Conservation (phyloP, 2,113 vertebrate genomes). For the Gadus chalcogrammus region DNA sequence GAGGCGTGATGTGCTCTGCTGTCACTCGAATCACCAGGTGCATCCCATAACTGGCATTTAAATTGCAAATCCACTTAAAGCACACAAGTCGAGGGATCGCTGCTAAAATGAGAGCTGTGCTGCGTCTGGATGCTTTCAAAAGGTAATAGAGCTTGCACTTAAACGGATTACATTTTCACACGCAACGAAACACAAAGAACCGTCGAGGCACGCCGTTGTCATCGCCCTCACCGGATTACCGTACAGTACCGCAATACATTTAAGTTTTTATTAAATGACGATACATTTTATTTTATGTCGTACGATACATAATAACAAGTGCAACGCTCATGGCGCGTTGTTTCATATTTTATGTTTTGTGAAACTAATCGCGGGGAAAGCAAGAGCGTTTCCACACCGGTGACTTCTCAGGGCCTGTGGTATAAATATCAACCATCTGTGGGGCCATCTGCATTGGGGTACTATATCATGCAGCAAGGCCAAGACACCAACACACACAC, state of each 20-base stretch:
- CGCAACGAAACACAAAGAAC: slow-evolving; percentile 15
- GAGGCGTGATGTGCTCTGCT: not conserved
- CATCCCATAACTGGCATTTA: slow-evolving; percentile 40
- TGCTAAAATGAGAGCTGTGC: slow-evolving; percentile 64
- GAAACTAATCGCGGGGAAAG: slow-evolving; percentile 65
- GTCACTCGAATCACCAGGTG: slow-evolving; percentile 27
- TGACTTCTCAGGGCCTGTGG: slow-evolving; percentile 68
- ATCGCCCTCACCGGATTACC: slow-evolving; percentile 4
- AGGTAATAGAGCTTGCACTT: slow-evolving; percentile 66
- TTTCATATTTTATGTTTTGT: slow-evolving; percentile 49
- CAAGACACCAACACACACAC: slow-evolving; percentile 58
- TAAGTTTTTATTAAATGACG: slow-evolving; percentile 9
- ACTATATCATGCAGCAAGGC: slow-evolving; percentile 69
- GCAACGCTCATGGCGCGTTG: not conserved
- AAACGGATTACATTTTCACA: slow-evolving; percentile 62
- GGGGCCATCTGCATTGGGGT: slow-evolving; percentile 75
- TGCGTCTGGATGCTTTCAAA: slow-evolving; percentile 48
- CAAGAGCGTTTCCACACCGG: slow-evolving; percentile 60
- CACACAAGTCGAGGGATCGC: slow-evolving; percentile 44
- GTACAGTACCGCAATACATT: not conserved
- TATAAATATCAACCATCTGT: slow-evolving; percentile 79
- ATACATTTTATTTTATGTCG: slow-evolving; percentile 6
- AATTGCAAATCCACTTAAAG: slow-evolving; percentile 60
- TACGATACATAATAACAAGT: not conserved
- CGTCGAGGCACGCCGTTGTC: slow-evolving; percentile 28